Evolutionary conservation across 2,113 vertebrate genomes (phyloP).

Genomic region (Vulpes ferrilata): DNA sequence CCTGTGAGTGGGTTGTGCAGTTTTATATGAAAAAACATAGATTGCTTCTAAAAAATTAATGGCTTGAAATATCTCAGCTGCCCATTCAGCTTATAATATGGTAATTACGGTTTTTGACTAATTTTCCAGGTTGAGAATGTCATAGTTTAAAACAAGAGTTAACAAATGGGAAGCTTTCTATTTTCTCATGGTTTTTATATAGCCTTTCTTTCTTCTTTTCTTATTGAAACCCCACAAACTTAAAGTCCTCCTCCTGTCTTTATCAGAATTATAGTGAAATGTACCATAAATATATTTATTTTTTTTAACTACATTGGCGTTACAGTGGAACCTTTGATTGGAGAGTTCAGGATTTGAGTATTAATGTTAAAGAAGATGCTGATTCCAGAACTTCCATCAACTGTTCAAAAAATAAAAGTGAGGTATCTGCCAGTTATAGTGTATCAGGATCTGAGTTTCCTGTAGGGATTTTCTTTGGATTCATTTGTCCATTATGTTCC

Average conservation of each 20-base stretch:
- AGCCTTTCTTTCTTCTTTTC: conserved; percentile 55
- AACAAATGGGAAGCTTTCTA: conserved; percentile 46
- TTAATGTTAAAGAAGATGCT: conserved; percentile 67
- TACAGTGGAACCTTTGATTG: conserved; percentile 67
- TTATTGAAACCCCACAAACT: conserved; percentile 36
- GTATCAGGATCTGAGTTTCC: conserved; percentile 59
- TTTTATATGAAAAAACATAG: conserved; percentile 14
- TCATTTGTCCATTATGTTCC: conserved; percentile 51
- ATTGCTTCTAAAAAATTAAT: conserved; percentile 60
- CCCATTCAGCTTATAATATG: conserved; percentile 86
- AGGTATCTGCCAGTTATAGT: conserved; percentile 61
- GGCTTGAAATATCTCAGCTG: conserved; percentile 78
- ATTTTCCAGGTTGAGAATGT: conserved; percentile 75
- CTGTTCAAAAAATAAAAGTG: conserved; percentile 71
- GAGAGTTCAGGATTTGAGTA: conserved; percentile 74
- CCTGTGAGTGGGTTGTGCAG: conserved; percentile 66
- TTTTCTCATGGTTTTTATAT: conserved; percentile 64
- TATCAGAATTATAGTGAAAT: conserved; percentile 64
- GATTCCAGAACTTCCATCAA: conserved; percentile 64
- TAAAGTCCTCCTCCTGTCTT: conserved; percentile 9
- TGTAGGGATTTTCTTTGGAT: conserved; percentile 51
- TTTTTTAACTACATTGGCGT: conserved; percentile 59
- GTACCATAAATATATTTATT: conserved; percentile 69
- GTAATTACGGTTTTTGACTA: conserved; percentile 71
- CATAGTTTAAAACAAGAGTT: conserved; percentile 56